Conservation (phyloP, 2,113 vertebrate genomes). For the Myotis davidii region DNA sequence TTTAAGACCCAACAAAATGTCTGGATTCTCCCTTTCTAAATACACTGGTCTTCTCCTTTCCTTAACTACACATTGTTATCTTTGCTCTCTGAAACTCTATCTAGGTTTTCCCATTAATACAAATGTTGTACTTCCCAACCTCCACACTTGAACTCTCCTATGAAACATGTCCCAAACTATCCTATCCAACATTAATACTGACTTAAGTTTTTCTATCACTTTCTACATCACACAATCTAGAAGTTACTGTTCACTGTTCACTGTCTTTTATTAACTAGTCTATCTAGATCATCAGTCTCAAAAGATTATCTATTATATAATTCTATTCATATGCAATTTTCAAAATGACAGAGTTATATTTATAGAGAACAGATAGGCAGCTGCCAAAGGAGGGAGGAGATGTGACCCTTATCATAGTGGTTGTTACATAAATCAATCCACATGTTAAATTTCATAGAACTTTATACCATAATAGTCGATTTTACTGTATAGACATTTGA, state of each 20-base stretch:
- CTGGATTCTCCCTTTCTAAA: not conserved
- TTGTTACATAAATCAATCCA: not conserved
- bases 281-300: not conserved
- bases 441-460: constrained; percentile 1
- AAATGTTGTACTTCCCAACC: not conserved
- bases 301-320: not conserved
- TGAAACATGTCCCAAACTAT: not conserved
- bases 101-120: not conserved
- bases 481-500: not conserved
- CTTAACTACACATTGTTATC: not conserved
- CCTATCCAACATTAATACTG: not conserved
- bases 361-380: not conserved
- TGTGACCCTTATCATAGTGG: not conserved
- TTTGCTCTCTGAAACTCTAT: not conserved
- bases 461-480: not conserved
- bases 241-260: not conserved
- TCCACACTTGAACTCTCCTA: not conserved
- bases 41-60: not conserved
- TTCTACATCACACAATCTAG: not conserved
- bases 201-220: not conserved
- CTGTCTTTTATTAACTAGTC: not conserved
- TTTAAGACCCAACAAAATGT: not conserved
- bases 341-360: not conserved
- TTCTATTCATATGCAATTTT: not conserved
- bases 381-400: not conserved